Evolutionary conservation across 1,140 invertebrate species (phyloP).

Genomic region (Planococcus citri): DNA sequence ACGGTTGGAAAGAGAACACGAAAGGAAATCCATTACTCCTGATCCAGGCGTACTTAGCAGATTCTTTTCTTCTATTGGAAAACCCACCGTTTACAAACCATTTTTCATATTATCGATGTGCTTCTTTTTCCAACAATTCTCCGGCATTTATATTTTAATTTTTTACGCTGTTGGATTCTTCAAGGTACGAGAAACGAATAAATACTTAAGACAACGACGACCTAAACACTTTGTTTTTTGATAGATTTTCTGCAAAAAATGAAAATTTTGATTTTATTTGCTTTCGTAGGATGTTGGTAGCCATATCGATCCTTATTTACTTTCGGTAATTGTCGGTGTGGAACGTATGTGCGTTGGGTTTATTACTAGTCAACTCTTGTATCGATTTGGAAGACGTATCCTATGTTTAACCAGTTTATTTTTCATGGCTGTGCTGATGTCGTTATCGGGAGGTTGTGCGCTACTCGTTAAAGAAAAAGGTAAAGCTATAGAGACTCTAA

Average conservation of each 20-base stretch:
- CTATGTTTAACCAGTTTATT: constrained; percentile 39
- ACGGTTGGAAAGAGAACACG: constrained; percentile 25
- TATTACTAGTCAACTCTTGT: constrained; percentile 40
- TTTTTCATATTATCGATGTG: constrained; percentile 41
- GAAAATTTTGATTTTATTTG: neutral
- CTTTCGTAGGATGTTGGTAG: constrained; percentile 36
- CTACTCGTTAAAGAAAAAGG: neutral
- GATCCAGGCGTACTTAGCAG: neutral
- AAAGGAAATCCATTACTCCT: constrained; percentile 31
- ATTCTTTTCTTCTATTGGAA: constrained; percentile 26
- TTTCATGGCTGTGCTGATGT: constrained; percentile 41
- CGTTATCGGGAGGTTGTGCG: constrained; percentile 37
- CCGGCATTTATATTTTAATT: constrained; percentile 52
- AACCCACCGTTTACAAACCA: constrained; percentile 47
- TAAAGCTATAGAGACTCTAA: no score
- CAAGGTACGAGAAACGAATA: no score
- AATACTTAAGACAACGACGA: constrained; percentile 26
- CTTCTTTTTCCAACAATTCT: constrained; percentile 48
- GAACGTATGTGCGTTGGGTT: constrained; percentile 48
- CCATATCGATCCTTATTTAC: constrained; percentile 38
- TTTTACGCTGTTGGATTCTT: constrained; percentile 56
- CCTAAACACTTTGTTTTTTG: neutral
- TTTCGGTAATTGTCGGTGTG: constrained; percentile 47
- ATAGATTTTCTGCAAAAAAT: neutral
- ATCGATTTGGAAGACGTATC: constrained; percentile 38